Conservation (phyloP, 2,113 vertebrate genomes). For the Australoheros scitulus region DNA sequence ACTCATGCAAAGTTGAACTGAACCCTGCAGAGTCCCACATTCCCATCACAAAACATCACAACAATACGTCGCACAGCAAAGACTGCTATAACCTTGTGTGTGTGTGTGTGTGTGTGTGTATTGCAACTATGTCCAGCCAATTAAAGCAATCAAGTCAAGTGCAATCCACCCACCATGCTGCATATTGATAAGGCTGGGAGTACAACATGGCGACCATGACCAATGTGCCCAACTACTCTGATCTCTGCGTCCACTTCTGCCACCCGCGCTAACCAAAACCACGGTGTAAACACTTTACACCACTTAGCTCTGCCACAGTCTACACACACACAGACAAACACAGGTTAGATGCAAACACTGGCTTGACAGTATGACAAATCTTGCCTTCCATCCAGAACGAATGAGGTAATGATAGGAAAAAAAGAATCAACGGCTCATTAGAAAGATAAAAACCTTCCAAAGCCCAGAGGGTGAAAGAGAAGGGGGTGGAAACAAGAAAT, state of each 20-base stretch:
- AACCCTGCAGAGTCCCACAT: conserved; percentile 37
- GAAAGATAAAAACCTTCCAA: conserved; percentile 69
- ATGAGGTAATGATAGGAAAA: conserved; percentile 58
- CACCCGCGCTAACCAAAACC: conserved; percentile 44
- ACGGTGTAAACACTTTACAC: conserved; percentile 49
- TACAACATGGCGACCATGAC: conserved; percentile 14
- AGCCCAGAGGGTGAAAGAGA: conserved; percentile 56
- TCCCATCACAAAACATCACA: conserved; percentile 49
- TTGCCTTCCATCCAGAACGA: conserved; percentile 69
- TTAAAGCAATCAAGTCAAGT: conserved; percentile 73
- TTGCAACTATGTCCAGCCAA: conserved; percentile 47
- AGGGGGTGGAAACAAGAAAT: conserved; percentile 56
- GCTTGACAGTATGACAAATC: conserved; percentile 73
- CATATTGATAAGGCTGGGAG: conserved; percentile 62
- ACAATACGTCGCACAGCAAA: conserved; percentile 17
- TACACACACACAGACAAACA: conserved; percentile 7
- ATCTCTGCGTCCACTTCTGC: conserved; percentile 54
- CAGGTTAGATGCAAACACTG: conserved; percentile 42
- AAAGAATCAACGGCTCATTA: conserved; percentile 69
- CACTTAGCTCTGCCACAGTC: conserved; percentile 28
- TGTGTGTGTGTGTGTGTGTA: conserved; percentile 15
- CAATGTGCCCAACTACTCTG: conserved; percentile 36
- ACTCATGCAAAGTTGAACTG: conserved; percentile 64
- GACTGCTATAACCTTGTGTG: not conserved
- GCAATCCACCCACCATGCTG: conserved; percentile 55